Evolutionary conservation across 2,113 vertebrate genomes (phyloP), one percentile per base, ranked within the genome.

Genomic region (Butastur rufipennis): DNA sequence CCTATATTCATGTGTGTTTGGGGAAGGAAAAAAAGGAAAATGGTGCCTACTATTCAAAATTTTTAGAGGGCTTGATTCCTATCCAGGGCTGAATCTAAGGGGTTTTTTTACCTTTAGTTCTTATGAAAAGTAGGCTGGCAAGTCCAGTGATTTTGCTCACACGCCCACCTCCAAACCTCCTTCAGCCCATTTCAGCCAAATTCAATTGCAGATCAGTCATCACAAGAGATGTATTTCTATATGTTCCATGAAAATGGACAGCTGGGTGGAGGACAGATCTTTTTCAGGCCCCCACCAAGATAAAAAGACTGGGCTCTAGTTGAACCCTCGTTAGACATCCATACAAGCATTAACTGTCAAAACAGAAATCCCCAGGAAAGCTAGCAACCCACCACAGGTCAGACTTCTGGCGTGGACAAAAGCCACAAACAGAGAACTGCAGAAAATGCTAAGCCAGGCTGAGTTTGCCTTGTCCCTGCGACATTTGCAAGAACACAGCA

Each of bases 401-500:
- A 0, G 15, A 50, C 47, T 79, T 47, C 31, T 10, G 17, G n/a
- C 13, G 2, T 7, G 56, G 80, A 0, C 11, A 40, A 86, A 53
- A 86, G 68, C 55, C 75, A 53, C 11, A 45, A 56, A 59, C 8
- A 63, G 27, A 72, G 48, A 96, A 52, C n/a, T 53, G 21, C 2
- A 18, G 10, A 50, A 75, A 93, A 79, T 2, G 20, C 68, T 62
- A 74, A 59, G 32, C 66, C 66, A 90, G 83, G 62, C 71, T 27
- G n/a, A 42, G 56, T 63, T 50, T 96, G 75, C 71, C 81, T 63
- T 13, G 21, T 85, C 74, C 85, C 85, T 70, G 61, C 6, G 2
- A 93, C 72, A 92, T 88, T 75, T 94, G 55, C 68, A 92, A 77
- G 95, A 90, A 71, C 20, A 62, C 66, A 79, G 74, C 70, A 92